Evolutionary conservation across 2,888 invertebrate species (phyloP), one percentile per base, ranked within the genome.

Genomic region (Tortrix viridana): DNA sequence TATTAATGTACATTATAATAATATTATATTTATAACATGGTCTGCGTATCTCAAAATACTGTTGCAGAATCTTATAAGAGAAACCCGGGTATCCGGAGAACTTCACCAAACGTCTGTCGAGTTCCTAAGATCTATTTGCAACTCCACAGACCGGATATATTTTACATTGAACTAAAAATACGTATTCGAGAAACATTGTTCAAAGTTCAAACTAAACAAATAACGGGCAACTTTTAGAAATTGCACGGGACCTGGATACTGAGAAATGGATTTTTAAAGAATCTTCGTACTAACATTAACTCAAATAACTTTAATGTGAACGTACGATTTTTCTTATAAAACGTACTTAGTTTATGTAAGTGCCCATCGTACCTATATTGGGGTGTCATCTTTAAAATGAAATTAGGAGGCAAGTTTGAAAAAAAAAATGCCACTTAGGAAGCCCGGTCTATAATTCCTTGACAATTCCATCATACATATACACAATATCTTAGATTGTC

Each of bases 141-240:
- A 77, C 69, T 80, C 77, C 70, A 59, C 67, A 74, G 71, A 74
- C 70, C 65, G 67, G 65, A 66, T 67, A 69, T 70, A 71, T 72
- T 69, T 69, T 66, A 69, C 67, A 69, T 67, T 53, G 61, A 67
- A 69, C 65, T 66, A 60, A 64, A 69, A 67, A 69, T 67, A 69
- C 65, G 64, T 60, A 66, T 62, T 22, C 44, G 64, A 43, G 66
- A 65, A 68, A 69, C 69, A 68, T 64, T 69, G 68, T 67, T 68
- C 65, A 59, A 57, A 64, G 68, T 67, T 67, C 65, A 65, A 65
- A 60, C 65, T 49, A 65, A 68, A 67, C 69, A 68, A 65, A 69
- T 68, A 64, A 56, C 59, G 50, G 65, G 52, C 56, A 67, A 66
- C 50, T 49, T 52, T 19, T 46, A 41, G 46, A 22, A 52, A 47